A percentile compares a stretch with the other conserved stretches of the same genome.
Evolutionary conservation across 2,113 vertebrate genomes (phyloP).

Genomic region (Embiotoca jacksoni): DNA sequence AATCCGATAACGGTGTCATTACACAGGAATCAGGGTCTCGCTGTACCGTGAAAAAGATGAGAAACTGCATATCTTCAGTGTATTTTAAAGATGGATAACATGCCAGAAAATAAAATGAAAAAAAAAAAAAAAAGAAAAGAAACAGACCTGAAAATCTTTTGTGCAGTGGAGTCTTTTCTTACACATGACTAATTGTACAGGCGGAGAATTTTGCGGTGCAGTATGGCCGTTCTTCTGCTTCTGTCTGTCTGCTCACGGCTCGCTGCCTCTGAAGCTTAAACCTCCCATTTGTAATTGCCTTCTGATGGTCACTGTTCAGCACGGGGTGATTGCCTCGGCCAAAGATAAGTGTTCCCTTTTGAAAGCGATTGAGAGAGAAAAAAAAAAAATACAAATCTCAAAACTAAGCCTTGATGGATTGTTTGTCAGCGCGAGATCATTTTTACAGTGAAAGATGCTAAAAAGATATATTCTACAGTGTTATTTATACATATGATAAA

Average conservation of each 20-base stretch:
- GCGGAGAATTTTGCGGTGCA: too few species aligned
- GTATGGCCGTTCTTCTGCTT: too few species aligned
- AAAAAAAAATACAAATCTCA: neutral
- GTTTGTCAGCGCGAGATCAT: neutral
- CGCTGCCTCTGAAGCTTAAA: constrained; percentile 17
- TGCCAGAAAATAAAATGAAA: constrained; percentile 76
- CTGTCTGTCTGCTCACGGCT: neutral
- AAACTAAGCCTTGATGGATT: neutral
- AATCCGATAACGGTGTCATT: constrained; percentile 71
- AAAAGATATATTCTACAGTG: neutral
- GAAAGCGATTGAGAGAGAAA: constrained; percentile 15
- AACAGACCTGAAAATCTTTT: constrained; percentile 60
- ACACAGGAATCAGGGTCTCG: constrained; percentile 78
- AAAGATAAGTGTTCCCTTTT: constrained; percentile 33
- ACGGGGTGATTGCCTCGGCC: constrained; percentile 26
- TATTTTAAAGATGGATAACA: constrained; percentile 82
- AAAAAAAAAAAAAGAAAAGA: constrained; percentile 54
- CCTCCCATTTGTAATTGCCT: constrained; percentile 11
- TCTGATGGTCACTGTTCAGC: constrained; percentile 5
- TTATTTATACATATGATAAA: neutral
- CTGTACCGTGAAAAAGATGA: constrained; percentile 65
- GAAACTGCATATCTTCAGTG: constrained; percentile 78
- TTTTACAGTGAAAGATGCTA: neutral
- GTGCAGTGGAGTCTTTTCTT: constrained; percentile 6
- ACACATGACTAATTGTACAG: too few species aligned